Percentiles rank a stretch among this genome's conserved stretches.
Evolutionary conservation across 2,797 vertebrate species (phyloP).

Genomic region (Myoxocephalus aenaeus): DNA sequence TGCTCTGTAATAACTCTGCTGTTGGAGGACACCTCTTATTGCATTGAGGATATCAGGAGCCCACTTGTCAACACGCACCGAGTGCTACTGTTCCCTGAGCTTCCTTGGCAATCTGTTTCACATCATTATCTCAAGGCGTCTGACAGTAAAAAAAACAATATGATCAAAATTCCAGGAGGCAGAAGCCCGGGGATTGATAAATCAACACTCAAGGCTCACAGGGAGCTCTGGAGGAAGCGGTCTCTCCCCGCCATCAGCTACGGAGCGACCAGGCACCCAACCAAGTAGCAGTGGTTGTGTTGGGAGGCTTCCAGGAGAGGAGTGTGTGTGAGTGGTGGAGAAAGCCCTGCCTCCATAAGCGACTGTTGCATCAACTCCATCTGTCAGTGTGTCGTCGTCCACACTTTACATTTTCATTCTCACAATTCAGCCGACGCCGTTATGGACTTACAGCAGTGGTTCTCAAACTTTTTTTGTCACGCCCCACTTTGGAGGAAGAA

Average conservation of each 20-base stretch:
- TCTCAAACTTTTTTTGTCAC: no score
- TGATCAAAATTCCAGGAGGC: neutral
- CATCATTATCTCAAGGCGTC: neutral
- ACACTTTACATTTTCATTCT: constrained; percentile 48
- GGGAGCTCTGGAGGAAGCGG: neutral
- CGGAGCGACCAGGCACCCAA: neutral
- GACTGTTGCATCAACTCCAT: constrained; percentile 47
- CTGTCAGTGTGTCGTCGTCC: constrained; percentile 45
- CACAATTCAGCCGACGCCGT: constrained; percentile 43
- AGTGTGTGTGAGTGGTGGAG: constrained; percentile 17
- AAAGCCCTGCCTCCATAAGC: constrained; percentile 25
- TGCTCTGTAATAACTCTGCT: constrained; percentile 17
- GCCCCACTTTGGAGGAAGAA: no score
- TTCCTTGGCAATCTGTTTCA: neutral
- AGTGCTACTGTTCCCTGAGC: neutral
- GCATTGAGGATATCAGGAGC: constrained; percentile 5
- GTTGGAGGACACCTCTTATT: neutral
- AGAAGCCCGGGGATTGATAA: neutral
- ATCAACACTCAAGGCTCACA: neutral
- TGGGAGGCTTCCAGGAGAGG: constrained; percentile 15
- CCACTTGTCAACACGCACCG: constrained; percentile 8
- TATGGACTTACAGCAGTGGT: constrained; percentile 19
- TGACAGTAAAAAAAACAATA: constrained; percentile 14
- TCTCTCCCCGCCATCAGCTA: neutral
- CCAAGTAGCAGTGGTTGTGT: neutral